A percentile compares a stretch with the other conserved stretches of the same genome.
Conservation (phyloP, 2,888 invertebrate species). For the Cryptocephalus primarius region DNA sequence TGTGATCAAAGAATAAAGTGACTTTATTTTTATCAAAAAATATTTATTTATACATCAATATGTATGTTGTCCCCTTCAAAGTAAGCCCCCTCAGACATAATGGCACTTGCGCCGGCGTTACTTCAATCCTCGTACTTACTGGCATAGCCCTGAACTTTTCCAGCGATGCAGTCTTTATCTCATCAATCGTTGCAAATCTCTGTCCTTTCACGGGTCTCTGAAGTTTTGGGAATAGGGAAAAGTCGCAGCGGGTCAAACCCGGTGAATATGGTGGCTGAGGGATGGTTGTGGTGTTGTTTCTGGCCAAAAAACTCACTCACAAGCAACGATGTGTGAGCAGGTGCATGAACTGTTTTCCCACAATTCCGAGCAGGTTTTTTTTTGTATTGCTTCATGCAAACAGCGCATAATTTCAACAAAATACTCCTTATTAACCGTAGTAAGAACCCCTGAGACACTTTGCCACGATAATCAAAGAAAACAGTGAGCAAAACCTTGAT, state of each 20-base stretch:
- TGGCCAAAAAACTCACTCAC: slow-evolving; percentile 2
- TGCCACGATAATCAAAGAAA: slow-evolving; percentile 11
- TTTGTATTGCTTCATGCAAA: too few species aligned
- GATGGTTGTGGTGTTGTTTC: slow-evolving; percentile 2
- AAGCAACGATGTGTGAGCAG: not conserved
- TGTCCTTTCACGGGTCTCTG: not conserved
- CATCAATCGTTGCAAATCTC: not conserved
- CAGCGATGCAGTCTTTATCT: not conserved
- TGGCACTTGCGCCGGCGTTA: slow-evolving; percentile 1
- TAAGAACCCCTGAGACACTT: slow-evolving; percentile 13
- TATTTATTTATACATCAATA: too few species aligned
- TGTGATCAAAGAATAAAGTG: too few species aligned
- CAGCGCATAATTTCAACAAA: too few species aligned
- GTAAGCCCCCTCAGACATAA: not conserved
- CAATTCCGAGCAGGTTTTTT: slow-evolving; percentile 5
- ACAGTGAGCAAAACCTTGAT: slow-evolving; percentile 12
- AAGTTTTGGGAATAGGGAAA: slow-evolving; percentile 1
- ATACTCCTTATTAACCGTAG: slow-evolving; percentile 10
- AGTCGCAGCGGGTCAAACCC: slow-evolving; percentile 2
- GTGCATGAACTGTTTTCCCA: slow-evolving; percentile 6
- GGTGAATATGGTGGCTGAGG: slow-evolving; percentile 5
- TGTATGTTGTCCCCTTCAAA: too few species aligned
- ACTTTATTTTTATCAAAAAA: too few species aligned
- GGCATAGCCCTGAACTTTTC: slow-evolving; percentile 3
- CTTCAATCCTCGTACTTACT: slow-evolving; percentile 2